Percentiles rank a stretch among this genome's conserved stretches.
These are phyloP conservation scores for Paracyclopina nana DNA, from an alignment of 1,140 invertebrate species.

Conservation along the genomic window DNA sequence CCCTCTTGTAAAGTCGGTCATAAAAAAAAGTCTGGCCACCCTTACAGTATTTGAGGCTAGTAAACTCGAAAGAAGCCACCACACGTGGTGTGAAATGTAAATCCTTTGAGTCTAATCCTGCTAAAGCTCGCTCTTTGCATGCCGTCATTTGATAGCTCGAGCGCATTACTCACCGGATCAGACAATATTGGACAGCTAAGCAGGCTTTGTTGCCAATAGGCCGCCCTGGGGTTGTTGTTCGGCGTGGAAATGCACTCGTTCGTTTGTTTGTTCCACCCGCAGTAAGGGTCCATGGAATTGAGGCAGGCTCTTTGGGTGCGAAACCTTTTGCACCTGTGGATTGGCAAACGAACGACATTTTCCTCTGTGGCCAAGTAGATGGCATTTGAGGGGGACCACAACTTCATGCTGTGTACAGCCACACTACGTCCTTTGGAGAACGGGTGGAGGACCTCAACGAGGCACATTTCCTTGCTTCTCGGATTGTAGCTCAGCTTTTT, in stretches of 20 bases:
- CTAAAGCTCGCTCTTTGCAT: too few relatives aligned
- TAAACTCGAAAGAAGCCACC: neutral
- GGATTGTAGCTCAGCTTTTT: slow-evolving; percentile 60
- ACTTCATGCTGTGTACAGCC: neutral
- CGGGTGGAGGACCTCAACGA: slow-evolving; percentile 63
- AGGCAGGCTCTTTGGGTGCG: slow-evolving; percentile 45
- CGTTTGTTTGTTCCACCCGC: slow-evolving; percentile 63
- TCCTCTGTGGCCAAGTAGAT: slow-evolving; percentile 56
- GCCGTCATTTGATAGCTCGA: too few relatives aligned
- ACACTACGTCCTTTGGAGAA: slow-evolving; percentile 29
- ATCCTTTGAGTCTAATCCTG: too few relatives aligned
- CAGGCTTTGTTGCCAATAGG: slow-evolving; percentile 48
- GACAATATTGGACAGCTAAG: slow-evolving; percentile 40
- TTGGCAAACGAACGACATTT: slow-evolving; percentile 45
- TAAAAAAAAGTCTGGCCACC: too few relatives aligned
- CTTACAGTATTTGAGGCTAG: too few relatives aligned
- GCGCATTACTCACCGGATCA: slow-evolving; percentile 26
- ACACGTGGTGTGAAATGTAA: slow-evolving; percentile 19
- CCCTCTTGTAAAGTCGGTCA: too few relatives aligned
- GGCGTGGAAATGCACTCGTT: slow-evolving; percentile 46
- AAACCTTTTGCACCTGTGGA: slow-evolving; percentile 53
- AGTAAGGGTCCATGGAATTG: slow-evolving; percentile 73
- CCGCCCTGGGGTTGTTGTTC: slow-evolving; percentile 35
- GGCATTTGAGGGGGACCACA: slow-evolving; percentile 27
- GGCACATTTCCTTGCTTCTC: slow-evolving; percentile 43